phyloP scores from a whole-genome alignment of 2,797 vertebrate species.

The Ara ararauna region DNA sequence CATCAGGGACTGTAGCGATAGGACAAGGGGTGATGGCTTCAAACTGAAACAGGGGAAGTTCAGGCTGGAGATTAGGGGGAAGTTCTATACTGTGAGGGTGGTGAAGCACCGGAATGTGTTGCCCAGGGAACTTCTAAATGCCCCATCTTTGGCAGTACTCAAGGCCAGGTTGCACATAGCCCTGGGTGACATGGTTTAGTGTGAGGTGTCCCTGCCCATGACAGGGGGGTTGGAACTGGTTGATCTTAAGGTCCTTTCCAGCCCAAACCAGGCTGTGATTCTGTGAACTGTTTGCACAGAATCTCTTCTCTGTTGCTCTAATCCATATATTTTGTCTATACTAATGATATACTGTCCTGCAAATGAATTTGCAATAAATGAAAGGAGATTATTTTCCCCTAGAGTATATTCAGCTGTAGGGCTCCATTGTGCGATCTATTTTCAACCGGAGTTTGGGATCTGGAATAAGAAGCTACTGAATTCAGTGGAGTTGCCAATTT shows the following conservation, averaged over 20 bases:
- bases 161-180: not conserved
- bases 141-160: not conserved
- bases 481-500: slow-evolving; percentile 36
- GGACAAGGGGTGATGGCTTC: not conserved
- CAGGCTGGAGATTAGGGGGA: not conserved
- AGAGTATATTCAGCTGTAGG: slow-evolving; percentile 53
- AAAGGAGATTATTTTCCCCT: slow-evolving; percentile 38
- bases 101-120: too few relatives aligned
- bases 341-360: slow-evolving; percentile 36
- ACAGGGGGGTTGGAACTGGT: not conserved
- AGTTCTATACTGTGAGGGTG: too few relatives aligned
- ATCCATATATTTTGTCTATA: not conserved
- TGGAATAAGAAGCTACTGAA: slow-evolving; percentile 25
- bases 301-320: slow-evolving; percentile 1
- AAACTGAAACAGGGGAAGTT: not conserved
- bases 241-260: not conserved
- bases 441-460: slow-evolving; percentile 34
- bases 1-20: not conserved
- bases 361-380: slow-evolving; percentile 52
- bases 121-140: too few relatives aligned
- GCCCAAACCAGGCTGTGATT: not conserved
- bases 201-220: not conserved
- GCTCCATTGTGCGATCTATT: slow-evolving; percentile 51
- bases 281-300: not conserved
- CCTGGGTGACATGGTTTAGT: too few relatives aligned